Percentiles rank a stretch among this genome's conserved stretches.
These are phyloP conservation scores for Rhodeus uyekii DNA, from an alignment of 2,797 vertebrate species.

Conservation along the genomic window DNA sequence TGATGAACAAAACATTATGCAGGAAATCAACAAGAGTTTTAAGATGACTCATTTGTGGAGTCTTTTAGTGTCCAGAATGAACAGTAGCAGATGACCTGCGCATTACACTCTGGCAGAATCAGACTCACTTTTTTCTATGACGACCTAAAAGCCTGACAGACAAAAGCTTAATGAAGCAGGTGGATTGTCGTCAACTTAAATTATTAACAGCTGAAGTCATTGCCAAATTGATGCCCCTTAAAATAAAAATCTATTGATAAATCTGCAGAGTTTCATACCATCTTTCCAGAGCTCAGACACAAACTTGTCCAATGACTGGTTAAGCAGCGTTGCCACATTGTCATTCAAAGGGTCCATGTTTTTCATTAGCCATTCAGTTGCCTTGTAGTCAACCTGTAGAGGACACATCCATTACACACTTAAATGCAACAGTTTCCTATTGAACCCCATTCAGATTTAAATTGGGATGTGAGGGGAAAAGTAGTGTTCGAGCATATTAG, in stretches of 20 bases:
- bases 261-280: conserved; percentile 63
- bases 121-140: conserved; percentile 50
- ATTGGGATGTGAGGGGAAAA: background rate
- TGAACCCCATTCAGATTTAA: background rate
- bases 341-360: conserved; percentile 89
- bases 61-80: conserved; percentile 47
- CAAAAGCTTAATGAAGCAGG: conserved; percentile 46
- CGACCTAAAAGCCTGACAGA: conserved; percentile 55
- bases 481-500: background rate
- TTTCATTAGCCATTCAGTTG: conserved; percentile 87
- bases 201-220: background rate
- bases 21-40: background rate
- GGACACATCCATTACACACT: background rate
- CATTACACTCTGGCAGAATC: conserved; percentile 44
- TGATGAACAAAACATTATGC: conserved; percentile 53
- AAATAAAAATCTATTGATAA: background rate
- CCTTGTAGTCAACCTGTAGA: conserved; percentile 87
- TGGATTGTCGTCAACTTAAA: conserved; percentile 40
- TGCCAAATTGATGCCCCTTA: background rate
- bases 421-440: background rate
- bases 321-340: conserved; percentile 83
- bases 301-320: conserved; percentile 86
- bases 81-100: conserved; percentile 45
- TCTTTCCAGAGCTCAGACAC: conserved; percentile 88
- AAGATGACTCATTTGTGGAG: conserved; percentile 33